phyloP scores from a whole-genome alignment of 2,888 invertebrate genomes.

The Tipula lateralis region DNA sequence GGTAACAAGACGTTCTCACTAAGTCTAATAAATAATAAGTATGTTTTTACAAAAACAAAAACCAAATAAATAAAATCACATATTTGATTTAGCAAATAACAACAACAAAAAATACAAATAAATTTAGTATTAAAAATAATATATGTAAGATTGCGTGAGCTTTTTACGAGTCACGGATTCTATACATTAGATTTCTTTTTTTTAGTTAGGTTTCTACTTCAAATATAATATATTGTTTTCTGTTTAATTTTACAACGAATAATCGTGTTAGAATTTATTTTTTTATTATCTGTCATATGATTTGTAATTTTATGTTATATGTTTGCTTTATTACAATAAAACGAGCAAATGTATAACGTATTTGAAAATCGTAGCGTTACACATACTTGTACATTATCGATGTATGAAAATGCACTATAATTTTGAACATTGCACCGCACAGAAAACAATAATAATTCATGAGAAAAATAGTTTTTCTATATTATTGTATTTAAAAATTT shows the following conservation, averaged over 20 bases:
- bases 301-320: conserved; percentile 7
- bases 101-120: not conserved
- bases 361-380: not conserved
- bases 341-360: not conserved
- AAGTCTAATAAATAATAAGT: not conserved
- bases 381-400: not conserved
- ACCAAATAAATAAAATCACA: not conserved
- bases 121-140: not conserved
- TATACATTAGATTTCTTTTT: not conserved
- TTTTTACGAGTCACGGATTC: conserved; percentile 24
- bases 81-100: conserved; percentile 11
- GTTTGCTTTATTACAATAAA: not conserved
- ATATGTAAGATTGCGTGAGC: conserved; percentile 24
- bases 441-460: not conserved
- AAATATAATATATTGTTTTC: not conserved
- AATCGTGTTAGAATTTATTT: not conserved
- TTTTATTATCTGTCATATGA: not conserved
- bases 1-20: conserved; percentile 11
- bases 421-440: not conserved
- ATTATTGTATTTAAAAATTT: not conserved
- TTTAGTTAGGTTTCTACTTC: not conserved
- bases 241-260: conserved; percentile 1
- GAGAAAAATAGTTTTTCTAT: not conserved
- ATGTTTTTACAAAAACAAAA: not conserved
- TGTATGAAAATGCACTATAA: not conserved